Conservation (phyloP, 2,888 invertebrate species). For the Cephus runcator region DNA sequence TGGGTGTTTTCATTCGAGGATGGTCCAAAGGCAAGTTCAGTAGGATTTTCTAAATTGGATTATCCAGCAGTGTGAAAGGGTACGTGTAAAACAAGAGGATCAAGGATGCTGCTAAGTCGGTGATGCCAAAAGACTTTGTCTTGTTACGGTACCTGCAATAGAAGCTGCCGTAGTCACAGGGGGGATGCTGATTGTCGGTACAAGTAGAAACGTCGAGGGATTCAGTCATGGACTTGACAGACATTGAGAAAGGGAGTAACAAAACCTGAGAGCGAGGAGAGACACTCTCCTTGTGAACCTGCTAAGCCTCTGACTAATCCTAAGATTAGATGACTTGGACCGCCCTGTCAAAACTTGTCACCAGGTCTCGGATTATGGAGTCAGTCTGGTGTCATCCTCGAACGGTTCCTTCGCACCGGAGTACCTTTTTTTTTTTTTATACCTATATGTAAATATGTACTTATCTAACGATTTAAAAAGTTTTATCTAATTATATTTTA, state of each 20-base stretch:
- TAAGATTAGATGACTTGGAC: conserved; percentile 49
- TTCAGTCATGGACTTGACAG: conserved; percentile 19
- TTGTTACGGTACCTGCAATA: conserved; percentile 12
- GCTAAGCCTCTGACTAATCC: conserved; percentile 52
- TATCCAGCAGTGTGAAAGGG: conserved; percentile 35
- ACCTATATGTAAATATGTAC: too few species aligned
- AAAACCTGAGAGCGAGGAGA: conserved; percentile 20
- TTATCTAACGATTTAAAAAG: too few species aligned
- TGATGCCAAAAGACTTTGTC: background rate
- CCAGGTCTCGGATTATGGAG: conserved; percentile 32
- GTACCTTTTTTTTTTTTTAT: background rate
- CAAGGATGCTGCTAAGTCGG: conserved; percentile 24
- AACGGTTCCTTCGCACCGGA: background rate
- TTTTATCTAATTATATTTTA: background rate
- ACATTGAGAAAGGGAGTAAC: background rate
- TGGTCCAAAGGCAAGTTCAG: background rate
- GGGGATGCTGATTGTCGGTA: conserved; percentile 12
- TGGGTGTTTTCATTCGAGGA: background rate
- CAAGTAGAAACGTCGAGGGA: conserved; percentile 11
- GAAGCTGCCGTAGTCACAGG: background rate
- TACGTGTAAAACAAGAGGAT: conserved; percentile 50
- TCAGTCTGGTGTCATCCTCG: conserved; percentile 1
- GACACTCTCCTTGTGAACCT: conserved; percentile 44
- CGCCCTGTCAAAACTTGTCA: conserved; percentile 63
- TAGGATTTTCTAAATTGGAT: conserved; percentile 58